These are phyloP conservation scores for Perizoma flavofasciatum DNA, from an alignment of 2,888 invertebrate genomes.

Conservation along the genomic window DNA sequence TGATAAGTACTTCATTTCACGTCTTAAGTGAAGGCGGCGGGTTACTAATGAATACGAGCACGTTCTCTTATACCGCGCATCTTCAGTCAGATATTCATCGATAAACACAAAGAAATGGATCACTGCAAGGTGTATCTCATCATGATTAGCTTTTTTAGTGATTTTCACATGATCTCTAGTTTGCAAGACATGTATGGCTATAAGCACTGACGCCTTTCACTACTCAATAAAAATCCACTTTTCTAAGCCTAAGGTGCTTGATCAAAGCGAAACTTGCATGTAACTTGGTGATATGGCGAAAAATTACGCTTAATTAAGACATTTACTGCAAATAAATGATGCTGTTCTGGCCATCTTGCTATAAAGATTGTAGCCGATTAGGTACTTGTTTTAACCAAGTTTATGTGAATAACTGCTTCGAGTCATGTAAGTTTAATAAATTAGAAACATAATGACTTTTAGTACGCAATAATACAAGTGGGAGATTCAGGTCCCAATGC, in stretches of 20 bases:
- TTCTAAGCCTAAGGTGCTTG: slow-evolving; percentile 64
- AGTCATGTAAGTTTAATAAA: slow-evolving; percentile 16
- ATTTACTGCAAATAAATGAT: slow-evolving; percentile 50
- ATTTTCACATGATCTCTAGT: too few species aligned
- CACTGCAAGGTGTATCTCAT: too few species aligned
- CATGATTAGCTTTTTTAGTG: too few species aligned
- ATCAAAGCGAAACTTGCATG: slow-evolving; percentile 48
- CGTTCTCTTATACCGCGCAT: too few species aligned
- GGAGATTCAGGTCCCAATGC: too few species aligned
- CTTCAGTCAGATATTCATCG: too few species aligned
- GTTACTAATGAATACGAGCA: too few species aligned
- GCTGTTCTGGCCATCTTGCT: slow-evolving; percentile 18
- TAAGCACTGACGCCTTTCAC: slow-evolving; percentile 62
- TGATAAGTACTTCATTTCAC: too few species aligned
- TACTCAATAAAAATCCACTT: slow-evolving; percentile 71
- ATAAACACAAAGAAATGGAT: too few species aligned
- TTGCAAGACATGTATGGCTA: neutral
- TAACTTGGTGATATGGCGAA: slow-evolving; percentile 54
- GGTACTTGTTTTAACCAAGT: slow-evolving; percentile 9
- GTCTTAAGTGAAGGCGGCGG: too few species aligned
- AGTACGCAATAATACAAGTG: neutral
- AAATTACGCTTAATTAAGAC: slow-evolving; percentile 64
- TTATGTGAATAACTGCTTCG: slow-evolving; percentile 8
- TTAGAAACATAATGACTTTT: slow-evolving; percentile 16
- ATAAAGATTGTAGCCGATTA: slow-evolving; percentile 17